These are phyloP conservation scores for Onychostruthus taczanowskii DNA, from an alignment of 2,113 vertebrate genomes.

Conservation along the genomic window DNA sequence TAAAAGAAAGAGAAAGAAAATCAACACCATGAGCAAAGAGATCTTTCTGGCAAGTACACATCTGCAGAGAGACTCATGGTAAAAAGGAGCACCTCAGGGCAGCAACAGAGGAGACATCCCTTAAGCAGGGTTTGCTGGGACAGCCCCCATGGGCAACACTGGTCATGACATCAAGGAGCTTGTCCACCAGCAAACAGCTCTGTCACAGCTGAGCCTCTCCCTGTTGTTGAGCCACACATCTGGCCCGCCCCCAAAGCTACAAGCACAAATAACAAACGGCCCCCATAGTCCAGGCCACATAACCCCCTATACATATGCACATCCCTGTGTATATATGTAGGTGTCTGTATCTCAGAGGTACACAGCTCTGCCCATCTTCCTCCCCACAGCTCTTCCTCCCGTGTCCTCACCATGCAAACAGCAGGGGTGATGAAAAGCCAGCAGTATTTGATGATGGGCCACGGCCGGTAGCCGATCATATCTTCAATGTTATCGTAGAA, in stretches of 20 bases:
- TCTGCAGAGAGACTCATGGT: not conserved
- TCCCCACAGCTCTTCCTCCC: not conserved
- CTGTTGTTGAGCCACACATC: accelerated
- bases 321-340: not conserved
- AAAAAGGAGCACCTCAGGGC: not conserved
- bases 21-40: not conserved
- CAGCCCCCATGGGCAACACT: not conserved
- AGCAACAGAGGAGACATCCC: not conserved
- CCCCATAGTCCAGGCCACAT: too few relatives aligned
- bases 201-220: not conserved
- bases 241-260: not conserved
- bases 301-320: not conserved
- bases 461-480: conserved; percentile 93
- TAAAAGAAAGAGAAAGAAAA: not conserved
- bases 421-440: conserved; percentile 94
- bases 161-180: not conserved
- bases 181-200: not conserved
- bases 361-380: not conserved
- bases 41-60: not conserved
- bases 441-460: conserved; percentile 89
- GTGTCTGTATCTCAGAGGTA: not conserved
- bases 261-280: not conserved
- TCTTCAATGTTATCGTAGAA: conserved; percentile 95
- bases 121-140: not conserved
- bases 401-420: conserved; percentile 84